Evolutionary conservation across 2,113 vertebrate genomes (phyloP).

Genomic region (Apeltes quadracus): DNA sequence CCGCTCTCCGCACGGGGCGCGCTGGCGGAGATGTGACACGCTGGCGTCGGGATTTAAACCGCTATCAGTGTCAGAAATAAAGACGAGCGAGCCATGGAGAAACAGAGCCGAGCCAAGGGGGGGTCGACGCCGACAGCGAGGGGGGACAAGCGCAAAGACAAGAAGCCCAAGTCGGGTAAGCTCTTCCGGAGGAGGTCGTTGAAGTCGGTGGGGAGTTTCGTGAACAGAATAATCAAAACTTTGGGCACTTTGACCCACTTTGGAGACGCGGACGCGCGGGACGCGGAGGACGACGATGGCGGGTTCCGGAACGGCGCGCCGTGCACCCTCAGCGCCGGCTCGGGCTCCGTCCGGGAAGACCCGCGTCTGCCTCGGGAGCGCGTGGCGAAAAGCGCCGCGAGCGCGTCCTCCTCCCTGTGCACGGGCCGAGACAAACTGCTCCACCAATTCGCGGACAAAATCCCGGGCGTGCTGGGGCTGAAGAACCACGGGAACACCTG

Average conservation of each 20-base stretch:
- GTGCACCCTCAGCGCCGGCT: slow-evolving; percentile 73
- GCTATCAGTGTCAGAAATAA: slow-evolving; percentile 7
- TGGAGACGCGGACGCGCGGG: slow-evolving; percentile 70
- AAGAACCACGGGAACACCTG: slow-evolving; percentile 97
- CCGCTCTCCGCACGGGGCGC: slow-evolving; percentile 46
- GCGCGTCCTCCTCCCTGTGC: slow-evolving; percentile 62
- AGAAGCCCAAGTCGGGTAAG: slow-evolving; percentile 74
- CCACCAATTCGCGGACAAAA: slow-evolving; percentile 75
- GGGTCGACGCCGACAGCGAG: slow-evolving; percentile 44
- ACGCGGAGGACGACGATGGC: slow-evolving; percentile 82
- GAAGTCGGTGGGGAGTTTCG: slow-evolving; percentile 84
- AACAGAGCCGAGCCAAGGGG: slow-evolving; percentile 39
- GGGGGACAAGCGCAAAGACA: slow-evolving; percentile 74
- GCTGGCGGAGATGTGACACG: slow-evolving; percentile 47
- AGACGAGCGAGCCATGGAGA: slow-evolving; percentile 58
- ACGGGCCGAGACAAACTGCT: slow-evolving; percentile 73
- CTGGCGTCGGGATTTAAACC: slow-evolving; percentile 34
- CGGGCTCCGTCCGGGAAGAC: slow-evolving; percentile 60
- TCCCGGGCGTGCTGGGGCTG: slow-evolving; percentile 87
- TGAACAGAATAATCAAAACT: slow-evolving; percentile 83
- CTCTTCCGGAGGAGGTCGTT: slow-evolving; percentile 80
- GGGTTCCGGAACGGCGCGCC: slow-evolving; percentile 71
- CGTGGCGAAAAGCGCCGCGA: slow-evolving; percentile 50
- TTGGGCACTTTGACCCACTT: slow-evolving; percentile 82
- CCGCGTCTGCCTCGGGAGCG: slow-evolving; percentile 51